Percentiles rank a stretch among this genome's conserved stretches.
Evolutionary conservation across 2,797 vertebrate genomes (phyloP).

Genomic region (Aeoliscus strigatus): DNA sequence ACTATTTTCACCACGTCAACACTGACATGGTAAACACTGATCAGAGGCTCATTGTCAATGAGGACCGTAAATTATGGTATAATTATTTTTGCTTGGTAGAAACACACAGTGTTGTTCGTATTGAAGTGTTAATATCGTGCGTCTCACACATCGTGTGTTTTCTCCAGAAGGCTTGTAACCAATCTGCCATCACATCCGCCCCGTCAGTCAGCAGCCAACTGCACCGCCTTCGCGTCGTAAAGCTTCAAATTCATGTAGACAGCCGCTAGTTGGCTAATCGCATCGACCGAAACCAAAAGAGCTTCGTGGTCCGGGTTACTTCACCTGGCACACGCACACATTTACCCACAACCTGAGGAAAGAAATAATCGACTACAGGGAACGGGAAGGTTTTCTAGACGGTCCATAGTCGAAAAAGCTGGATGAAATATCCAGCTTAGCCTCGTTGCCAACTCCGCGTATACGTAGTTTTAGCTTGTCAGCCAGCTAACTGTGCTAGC

Average conservation of each 20-base stretch:
- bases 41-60: too few relatives aligned
- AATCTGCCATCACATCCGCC: constrained; percentile 50
- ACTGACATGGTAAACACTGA: too few relatives aligned
- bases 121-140: too few relatives aligned
- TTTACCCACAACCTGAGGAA: not conserved
- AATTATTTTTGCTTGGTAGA: too few relatives aligned
- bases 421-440: constrained; percentile 13
- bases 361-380: not conserved
- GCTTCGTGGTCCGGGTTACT: constrained; percentile 21
- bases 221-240: constrained; percentile 49
- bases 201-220: constrained; percentile 25
- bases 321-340: too few relatives aligned
- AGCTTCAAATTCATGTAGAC: constrained; percentile 26
- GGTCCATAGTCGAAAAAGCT: constrained; percentile 4
- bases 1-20: too few relatives aligned
- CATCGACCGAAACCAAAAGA: constrained; percentile 28
- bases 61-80: too few relatives aligned
- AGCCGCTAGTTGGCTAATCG: constrained; percentile 41
- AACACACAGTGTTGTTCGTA: too few relatives aligned
- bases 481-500: constrained; percentile 52
- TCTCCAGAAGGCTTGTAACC: constrained; percentile 23
- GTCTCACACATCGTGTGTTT: not conserved
- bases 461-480: constrained; percentile 56
- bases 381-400: not conserved
- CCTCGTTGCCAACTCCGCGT: constrained; percentile 27